These are phyloP conservation scores for Aldabrachelys gigantea DNA, from an alignment of 2,113 vertebrate species.

Conservation along the genomic window DNA sequence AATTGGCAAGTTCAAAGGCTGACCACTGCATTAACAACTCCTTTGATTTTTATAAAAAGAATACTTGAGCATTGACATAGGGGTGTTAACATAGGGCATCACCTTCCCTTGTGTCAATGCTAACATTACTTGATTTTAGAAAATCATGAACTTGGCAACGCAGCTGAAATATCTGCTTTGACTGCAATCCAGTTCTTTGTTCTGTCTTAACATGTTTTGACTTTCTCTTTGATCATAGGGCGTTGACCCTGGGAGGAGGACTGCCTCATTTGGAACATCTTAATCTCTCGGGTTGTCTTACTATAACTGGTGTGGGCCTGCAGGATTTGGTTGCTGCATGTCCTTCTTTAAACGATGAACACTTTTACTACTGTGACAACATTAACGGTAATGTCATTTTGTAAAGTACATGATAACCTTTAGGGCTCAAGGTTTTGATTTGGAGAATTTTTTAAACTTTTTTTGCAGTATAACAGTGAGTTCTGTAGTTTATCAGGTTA, in stretches of 20 bases:
- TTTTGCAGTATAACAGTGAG: background rate
- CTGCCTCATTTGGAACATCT: slow-evolving; percentile 94
- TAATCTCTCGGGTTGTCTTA: slow-evolving; percentile 95
- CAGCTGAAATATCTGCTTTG: rapidly evolving
- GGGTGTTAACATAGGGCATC: background rate
- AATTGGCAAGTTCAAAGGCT: background rate
- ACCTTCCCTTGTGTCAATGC: background rate
- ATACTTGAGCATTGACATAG: background rate
- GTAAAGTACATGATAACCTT: background rate
- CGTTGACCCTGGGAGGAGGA: slow-evolving; percentile 90
- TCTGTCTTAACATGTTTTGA: background rate
- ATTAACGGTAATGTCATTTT: slow-evolving; percentile 92
- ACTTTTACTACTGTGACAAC: slow-evolving; percentile 99
- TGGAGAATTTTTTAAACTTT: background rate
- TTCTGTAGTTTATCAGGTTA: background rate
- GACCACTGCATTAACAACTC: rapidly evolving
- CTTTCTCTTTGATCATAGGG: slow-evolving; percentile 81
- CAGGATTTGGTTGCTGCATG: slow-evolving; percentile 93
- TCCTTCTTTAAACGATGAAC: slow-evolving; percentile 94
- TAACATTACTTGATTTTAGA: background rate
- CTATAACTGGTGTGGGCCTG: slow-evolving; percentile 92
- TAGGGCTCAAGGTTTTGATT: rapidly evolving
- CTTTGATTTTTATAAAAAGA: rapidly evolving
- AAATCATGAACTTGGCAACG: rapidly evolving
- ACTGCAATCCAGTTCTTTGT: rapidly evolving